Evolutionary conservation across 1,140 invertebrate species (phyloP), one percentile per base, ranked within the genome.

Genomic region (Drosophila orosa): DNA sequence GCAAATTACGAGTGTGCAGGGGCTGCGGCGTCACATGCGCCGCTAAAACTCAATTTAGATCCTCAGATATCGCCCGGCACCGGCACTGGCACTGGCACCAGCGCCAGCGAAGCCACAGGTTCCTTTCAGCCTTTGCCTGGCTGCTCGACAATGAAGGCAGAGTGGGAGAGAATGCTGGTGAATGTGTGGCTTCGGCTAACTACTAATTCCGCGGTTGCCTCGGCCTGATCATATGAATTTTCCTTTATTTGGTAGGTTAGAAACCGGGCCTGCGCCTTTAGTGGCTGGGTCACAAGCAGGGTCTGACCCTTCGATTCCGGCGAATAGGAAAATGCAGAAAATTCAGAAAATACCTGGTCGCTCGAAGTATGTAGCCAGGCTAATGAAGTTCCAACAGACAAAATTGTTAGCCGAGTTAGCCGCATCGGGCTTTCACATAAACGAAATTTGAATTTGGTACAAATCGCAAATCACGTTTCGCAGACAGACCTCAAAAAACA

Each of bases 21-120:
- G 58, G 33, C 63, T 57, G 59, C 63, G 63, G 57, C 84, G 83
- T 87, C 84, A 89, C 84, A 87, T 87, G 84, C 84, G 78, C 84
- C 80, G 84, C 84, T 68, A 90, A 90, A 90, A 87, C 86, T 90
- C 82, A 90, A 90, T 90, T 90, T 90, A 90, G 87, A 90, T 90
- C 48, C 67, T 39, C 55, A 72, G 86, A 90, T 89, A 89, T 73
- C 68, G 77, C 55, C 69, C 56, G 61, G 83, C 78, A 77, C 48
- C 63, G 54, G 25, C 61, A 59, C 22, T 7, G 19, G 24, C 24
- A 31, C 12, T 19, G 19, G 25, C n/a, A 29, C 17, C 48, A 52
- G 48, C 58, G 54, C 44, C 60, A 45, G 19, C 58, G 37, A 66
- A 73, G 55, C 47, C 44, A 59, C 71, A 75, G 75, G 84, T 87